phyloP scores from a whole-genome alignment of 2,888 invertebrate genomes.

The Lacanobia wlatinum region DNA sequence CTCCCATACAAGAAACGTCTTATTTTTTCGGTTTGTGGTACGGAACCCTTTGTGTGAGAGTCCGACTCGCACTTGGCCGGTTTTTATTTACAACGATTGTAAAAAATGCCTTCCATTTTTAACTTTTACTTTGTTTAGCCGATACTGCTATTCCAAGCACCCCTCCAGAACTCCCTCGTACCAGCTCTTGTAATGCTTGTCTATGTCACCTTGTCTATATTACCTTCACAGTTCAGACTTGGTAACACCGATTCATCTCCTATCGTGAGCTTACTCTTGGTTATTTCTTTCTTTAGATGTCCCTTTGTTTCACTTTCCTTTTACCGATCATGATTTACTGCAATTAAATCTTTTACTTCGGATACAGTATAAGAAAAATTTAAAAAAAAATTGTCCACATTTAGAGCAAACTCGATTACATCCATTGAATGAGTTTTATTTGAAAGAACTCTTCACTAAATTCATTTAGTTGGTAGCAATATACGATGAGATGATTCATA shows the following conservation, averaged over 20 bases:
- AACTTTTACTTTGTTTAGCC: neutral
- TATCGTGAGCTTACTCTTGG: neutral
- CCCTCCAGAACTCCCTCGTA: neutral
- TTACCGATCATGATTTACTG: too few species aligned
- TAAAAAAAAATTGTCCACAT: neutral
- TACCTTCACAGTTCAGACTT: neutral
- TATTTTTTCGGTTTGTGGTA: too few species aligned
- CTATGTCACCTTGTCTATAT: neutral
- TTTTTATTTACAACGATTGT: too few species aligned
- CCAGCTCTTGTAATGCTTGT: neutral
- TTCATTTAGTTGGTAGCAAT: slow-evolving; percentile 3
- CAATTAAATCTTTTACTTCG: too few species aligned
- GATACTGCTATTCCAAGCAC: neutral
- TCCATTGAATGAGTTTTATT: neutral
- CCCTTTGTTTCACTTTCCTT: too few species aligned
- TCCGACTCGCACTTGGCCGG: too few species aligned
- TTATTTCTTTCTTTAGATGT: too few species aligned
- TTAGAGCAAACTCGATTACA: neutral
- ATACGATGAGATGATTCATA: neutral
- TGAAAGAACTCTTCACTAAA: neutral
- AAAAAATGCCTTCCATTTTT: too few species aligned
- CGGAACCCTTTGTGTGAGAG: too few species aligned
- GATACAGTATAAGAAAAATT: neutral
- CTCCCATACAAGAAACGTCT: too few species aligned
- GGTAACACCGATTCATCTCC: neutral